Evolutionary conservation across 2,113 vertebrate species (phyloP).

Genomic region (Indri indri): DNA sequence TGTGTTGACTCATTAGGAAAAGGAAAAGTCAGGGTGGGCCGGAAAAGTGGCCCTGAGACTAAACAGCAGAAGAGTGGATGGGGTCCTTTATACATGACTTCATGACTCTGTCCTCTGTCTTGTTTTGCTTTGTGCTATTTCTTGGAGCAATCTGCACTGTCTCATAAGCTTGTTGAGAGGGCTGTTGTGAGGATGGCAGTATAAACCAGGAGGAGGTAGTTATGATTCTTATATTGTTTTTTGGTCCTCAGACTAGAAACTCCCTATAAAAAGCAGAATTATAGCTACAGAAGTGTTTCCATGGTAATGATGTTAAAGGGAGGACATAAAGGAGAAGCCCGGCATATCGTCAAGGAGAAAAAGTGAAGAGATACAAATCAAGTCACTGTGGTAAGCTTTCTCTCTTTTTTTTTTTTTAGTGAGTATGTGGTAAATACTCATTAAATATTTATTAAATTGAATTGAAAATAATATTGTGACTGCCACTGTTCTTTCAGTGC

Average conservation of each 20-base stretch:
- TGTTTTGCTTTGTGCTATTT: neutral
- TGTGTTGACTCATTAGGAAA: neutral
- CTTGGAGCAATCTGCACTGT: neutral
- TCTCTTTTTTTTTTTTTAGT: neutral
- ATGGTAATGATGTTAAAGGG: neutral
- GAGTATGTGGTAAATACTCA: neutral
- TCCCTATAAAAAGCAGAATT: neutral
- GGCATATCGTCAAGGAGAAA: neutral
- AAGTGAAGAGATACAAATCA: neutral
- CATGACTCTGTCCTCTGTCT: neutral
- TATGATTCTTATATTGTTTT: neutral
- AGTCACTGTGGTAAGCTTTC: neutral
- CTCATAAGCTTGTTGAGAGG: neutral
- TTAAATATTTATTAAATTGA: constrained; percentile 20
- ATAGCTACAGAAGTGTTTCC: constrained; percentile 10
- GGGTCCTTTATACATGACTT: neutral
- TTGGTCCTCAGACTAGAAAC: neutral
- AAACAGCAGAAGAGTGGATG: neutral
- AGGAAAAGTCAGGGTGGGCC: neutral
- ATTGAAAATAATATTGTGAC: neutral
- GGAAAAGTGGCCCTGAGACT: neutral
- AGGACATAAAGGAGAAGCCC: neutral
- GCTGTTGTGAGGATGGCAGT: neutral
- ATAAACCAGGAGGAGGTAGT: neutral
- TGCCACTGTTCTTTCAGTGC: neutral